Evolutionary conservation across 2,888 invertebrate species (phyloP).

Genomic region (Leptinotarsa juncta): DNA sequence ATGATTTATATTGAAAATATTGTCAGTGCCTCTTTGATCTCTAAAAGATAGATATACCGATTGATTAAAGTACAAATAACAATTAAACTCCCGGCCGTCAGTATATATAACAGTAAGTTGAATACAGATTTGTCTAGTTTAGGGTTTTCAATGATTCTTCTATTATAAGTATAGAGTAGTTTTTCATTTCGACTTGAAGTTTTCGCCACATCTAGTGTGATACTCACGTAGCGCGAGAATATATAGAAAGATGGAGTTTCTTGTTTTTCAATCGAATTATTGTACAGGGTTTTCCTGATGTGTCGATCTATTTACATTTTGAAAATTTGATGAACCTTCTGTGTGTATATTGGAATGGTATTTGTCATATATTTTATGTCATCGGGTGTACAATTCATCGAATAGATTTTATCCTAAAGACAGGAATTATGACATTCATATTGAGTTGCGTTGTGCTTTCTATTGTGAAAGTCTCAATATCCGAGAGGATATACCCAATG

Average conservation of each 20-base stretch:
- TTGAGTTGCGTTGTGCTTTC: conserved; percentile 15
- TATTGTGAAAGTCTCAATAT: conserved; percentile 7
- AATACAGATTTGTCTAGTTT: conserved; percentile 16
- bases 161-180: conserved; percentile 13
- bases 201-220: conserved; percentile 19
- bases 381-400: conserved; percentile 10
- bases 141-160: conserved; percentile 10
- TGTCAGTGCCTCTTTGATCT: conserved; percentile 65
- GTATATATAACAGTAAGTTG: conserved; percentile 8
- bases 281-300: conserved; percentile 6
- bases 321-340: conserved; percentile 12
- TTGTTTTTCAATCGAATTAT: conserved; percentile 1
- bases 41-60: conserved; percentile 55
- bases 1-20: conserved; percentile 32
- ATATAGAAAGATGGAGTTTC: conserved; percentile 8
- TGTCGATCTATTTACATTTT: conserved; percentile 9
- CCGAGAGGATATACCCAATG: conserved; percentile 44
- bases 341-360: conserved; percentile 15
- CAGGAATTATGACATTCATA: conserved; percentile 18
- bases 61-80: conserved; percentile 62
- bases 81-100: conserved; percentile 29
- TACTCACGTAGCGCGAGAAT: conserved; percentile 11
- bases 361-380: conserved; percentile 9
- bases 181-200: conserved; percentile 9
- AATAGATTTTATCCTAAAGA: conserved; percentile 1